phyloP scores from a whole-genome alignment of 2,113 vertebrate genomes.

The Labeo catla region DNA sequence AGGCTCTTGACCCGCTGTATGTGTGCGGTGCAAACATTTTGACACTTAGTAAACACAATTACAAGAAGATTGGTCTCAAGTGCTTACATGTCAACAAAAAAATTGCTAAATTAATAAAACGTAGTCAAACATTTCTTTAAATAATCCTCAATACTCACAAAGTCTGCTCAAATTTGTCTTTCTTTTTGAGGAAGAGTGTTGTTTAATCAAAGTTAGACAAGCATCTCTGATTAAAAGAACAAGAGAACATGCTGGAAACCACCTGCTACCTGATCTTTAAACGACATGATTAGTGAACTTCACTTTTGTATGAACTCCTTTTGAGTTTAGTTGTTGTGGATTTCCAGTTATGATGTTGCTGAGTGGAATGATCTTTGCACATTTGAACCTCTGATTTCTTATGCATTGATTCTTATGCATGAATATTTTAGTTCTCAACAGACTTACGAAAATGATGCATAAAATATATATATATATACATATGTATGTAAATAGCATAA shows the following conservation, averaged over 20 bases:
- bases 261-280: not conserved
- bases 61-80: not conserved
- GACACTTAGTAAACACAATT: not conserved
- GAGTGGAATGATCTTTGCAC: not conserved
- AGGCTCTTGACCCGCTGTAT: not conserved
- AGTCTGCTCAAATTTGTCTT: not conserved
- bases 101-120: not conserved
- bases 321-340: not conserved
- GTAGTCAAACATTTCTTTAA: not conserved
- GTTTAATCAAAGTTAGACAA: not conserved
- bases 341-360: not conserved
- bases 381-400: not conserved
- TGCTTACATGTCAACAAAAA: not conserved
- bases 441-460: not conserved
- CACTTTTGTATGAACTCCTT: not conserved
- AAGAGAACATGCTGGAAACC: not conserved
- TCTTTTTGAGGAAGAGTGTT: not conserved
- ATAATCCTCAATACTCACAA: not conserved
- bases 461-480: too few relatives aligned
- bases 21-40: not conserved
- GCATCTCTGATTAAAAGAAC: not conserved
- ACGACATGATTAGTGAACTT: not conserved
- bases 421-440: not conserved
- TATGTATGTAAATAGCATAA: too few relatives aligned
- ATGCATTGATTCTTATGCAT: not conserved